These are phyloP conservation scores for Coturnix japonica DNA, from an alignment of 2,113 vertebrate species.

Conservation along the genomic window DNA sequence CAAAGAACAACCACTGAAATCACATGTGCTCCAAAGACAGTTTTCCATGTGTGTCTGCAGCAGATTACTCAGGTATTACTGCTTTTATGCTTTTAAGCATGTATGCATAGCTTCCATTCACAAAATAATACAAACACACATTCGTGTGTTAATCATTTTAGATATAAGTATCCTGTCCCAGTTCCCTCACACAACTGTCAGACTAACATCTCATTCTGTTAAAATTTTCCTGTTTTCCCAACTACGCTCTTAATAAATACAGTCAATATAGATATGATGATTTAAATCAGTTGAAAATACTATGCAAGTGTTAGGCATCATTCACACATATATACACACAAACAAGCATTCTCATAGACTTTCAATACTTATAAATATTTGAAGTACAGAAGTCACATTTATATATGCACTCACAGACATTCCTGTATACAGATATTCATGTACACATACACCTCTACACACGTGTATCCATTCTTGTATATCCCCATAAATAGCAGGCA, in stretches of 20 bases:
- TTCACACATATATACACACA: neutral
- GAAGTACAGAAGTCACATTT: neutral
- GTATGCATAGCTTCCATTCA: neutral
- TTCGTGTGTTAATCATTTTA: neutral
- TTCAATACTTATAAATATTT: no score
- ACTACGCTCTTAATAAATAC: neutral
- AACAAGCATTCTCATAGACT: neutral
- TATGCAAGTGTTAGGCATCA: neutral
- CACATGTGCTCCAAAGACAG: neutral
- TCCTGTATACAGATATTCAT: neutral
- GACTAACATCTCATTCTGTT: neutral
- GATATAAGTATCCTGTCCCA: neutral
- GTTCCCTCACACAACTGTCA: neutral
- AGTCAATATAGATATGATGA: neutral
- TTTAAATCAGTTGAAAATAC: neutral
- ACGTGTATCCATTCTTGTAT: neutral
- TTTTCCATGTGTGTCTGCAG: neutral
- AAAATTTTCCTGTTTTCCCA: neutral
- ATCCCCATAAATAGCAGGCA: neutral
- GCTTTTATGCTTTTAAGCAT: slow-evolving; percentile 14
- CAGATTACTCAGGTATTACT: neutral
- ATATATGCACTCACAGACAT: neutral
- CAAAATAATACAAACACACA: neutral
- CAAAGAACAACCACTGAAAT: neutral
- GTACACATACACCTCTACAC: neutral